Evolutionary conservation across 2,888 invertebrate genomes (phyloP).

Genomic region (Aricia artaxerxes): DNA sequence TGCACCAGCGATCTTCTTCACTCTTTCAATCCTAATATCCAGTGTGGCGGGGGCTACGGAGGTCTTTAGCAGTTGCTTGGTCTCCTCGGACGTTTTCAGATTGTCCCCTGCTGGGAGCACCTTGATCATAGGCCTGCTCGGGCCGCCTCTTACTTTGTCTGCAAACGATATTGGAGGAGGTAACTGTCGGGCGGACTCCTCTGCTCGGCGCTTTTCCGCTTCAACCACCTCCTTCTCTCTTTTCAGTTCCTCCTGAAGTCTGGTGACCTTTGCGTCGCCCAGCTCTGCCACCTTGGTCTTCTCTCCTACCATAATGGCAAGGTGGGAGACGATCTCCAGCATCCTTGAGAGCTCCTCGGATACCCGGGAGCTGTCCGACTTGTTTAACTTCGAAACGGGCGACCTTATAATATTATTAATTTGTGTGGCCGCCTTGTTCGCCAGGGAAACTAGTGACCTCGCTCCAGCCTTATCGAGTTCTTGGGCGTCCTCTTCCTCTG

Average conservation of each 20-base stretch:
- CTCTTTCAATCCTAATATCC: too few species aligned
- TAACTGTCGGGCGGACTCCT: neutral
- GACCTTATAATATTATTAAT: neutral
- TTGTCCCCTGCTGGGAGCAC: neutral
- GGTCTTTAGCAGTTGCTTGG: conserved; percentile 35
- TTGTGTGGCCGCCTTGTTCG: neutral
- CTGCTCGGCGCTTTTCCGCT: too few species aligned
- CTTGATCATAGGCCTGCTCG: neutral
- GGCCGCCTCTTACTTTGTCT: neutral
- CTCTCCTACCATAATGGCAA: too few species aligned
- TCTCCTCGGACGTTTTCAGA: conserved; percentile 34
- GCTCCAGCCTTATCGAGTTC: neutral
- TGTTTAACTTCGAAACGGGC: neutral
- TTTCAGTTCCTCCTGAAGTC: too few species aligned
- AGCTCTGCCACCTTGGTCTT: too few species aligned
- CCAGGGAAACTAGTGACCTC: neutral
- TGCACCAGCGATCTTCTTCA: neutral
- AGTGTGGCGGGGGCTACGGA: neutral
- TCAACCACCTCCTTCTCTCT: too few species aligned
- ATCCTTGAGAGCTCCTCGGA: neutral
- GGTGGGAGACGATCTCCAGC: too few species aligned
- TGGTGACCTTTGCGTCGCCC: too few species aligned
- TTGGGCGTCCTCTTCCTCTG: neutral
- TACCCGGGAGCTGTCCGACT: neutral
- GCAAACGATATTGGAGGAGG: neutral